These are phyloP conservation scores for Erinaceus europaeus DNA, from an alignment of 2,113 vertebrate species.

Conservation along the genomic window DNA sequence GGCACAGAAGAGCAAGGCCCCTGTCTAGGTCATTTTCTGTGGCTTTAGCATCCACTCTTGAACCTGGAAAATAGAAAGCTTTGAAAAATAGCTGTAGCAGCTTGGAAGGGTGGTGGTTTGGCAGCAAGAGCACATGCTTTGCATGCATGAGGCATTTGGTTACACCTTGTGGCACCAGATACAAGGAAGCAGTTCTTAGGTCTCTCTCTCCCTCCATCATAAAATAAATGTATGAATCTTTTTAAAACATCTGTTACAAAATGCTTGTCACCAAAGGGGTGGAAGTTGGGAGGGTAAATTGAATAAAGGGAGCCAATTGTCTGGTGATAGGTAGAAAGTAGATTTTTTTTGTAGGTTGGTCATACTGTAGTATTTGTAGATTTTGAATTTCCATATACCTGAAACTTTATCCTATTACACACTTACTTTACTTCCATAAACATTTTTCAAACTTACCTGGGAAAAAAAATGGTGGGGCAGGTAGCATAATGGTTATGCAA, in stretches of 20 bases:
- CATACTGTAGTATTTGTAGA: not conserved
- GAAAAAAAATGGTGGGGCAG: too few species aligned
- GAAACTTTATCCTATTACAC: not conserved
- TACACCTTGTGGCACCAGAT: too few species aligned
- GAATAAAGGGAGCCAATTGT: not conserved
- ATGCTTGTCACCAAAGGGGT: not conserved
- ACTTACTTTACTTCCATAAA: not conserved
- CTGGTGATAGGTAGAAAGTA: not conserved
- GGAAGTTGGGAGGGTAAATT: not conserved
- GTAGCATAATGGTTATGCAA: too few species aligned
- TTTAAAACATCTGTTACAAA: not conserved
- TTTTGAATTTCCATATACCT: not conserved
- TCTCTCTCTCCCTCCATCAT: too few species aligned
- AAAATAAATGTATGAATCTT: not conserved
- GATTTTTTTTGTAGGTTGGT: not conserved
- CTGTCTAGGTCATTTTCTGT: not conserved
- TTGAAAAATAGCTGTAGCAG: too few species aligned
- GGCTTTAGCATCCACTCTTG: not conserved
- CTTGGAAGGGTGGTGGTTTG: too few species aligned
- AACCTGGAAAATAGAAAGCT: not conserved
- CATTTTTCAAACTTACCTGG: too few species aligned
- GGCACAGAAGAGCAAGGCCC: not conserved
- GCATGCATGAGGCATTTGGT: too few species aligned
- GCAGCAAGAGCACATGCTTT: too few species aligned
- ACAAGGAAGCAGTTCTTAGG: too few species aligned